Evolutionary conservation across 53 echinoderm and acorn worm species (phyloP).

Genomic region (Glandiceps talaboti): DNA sequence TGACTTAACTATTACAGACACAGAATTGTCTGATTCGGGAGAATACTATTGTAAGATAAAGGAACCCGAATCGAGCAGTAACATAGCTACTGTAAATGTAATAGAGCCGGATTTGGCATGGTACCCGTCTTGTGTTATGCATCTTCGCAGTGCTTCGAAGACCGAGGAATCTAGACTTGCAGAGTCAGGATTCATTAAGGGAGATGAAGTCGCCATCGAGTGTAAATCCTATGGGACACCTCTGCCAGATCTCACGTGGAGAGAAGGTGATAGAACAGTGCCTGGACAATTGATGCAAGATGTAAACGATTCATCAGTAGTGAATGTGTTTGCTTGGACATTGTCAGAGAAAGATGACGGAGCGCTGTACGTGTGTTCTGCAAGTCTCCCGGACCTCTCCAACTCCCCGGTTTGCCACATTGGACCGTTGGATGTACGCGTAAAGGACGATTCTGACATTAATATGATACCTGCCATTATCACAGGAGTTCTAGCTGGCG

Average conservation of each 20-base stretch:
- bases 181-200: neutral
- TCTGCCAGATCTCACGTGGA: neutral
- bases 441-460: neutral
- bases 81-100: slow-evolving; percentile 30
- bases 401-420: slow-evolving; percentile 19
- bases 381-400: slow-evolving; percentile 15
- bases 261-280: neutral
- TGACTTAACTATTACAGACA: slow-evolving; percentile 36
- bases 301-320: slow-evolving; percentile 2
- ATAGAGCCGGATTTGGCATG: slow-evolving; percentile 27
- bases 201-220: neutral
- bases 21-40: slow-evolving; percentile 21
- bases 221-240: neutral
- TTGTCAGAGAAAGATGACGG: slow-evolving; percentile 3
- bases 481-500: slow-evolving; percentile 56
- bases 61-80: neutral
- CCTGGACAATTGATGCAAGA: neutral
- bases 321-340: slow-evolving; percentile 10
- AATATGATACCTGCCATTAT: slow-evolving; percentile 47
- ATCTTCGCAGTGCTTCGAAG: neutral
- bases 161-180: slow-evolving; percentile 12
- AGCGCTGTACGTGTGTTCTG: slow-evolving; percentile 31
- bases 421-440: slow-evolving; percentile 18
- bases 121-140: slow-evolving; percentile 24
- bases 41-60: neutral